These are phyloP conservation scores for Spisula solida DNA, from an alignment of 2,888 invertebrate genomes.

Conservation along the genomic window DNA sequence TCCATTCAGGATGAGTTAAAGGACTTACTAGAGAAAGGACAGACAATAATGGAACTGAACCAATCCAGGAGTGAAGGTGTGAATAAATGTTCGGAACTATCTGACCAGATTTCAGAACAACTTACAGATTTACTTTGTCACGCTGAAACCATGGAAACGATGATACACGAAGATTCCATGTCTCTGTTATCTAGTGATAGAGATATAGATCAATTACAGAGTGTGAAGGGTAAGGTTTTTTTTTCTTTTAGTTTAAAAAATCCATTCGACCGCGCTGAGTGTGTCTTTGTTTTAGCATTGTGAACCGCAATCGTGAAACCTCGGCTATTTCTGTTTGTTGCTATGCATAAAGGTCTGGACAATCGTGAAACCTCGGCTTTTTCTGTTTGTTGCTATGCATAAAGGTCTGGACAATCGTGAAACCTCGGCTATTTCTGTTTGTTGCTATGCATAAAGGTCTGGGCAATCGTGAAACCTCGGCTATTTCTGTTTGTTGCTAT, in stretches of 20 bases:
- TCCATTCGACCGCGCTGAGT: too few species aligned
- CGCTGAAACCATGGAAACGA: conserved; percentile 34
- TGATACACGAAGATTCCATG: conserved; percentile 31
- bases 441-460: too few species aligned
- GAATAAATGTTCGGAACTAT: conserved; percentile 4
- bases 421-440: too few species aligned
- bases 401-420: too few species aligned
- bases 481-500: too few species aligned
- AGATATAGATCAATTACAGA: conserved; percentile 2
- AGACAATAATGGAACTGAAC: conserved; percentile 19
- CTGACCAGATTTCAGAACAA: conserved; percentile 28
- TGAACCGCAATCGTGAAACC: too few species aligned
- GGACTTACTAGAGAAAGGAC: conserved; percentile 39
- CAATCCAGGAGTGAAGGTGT: conserved; percentile 17
- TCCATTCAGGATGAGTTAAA: conserved; percentile 49
- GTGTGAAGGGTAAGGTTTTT: neutral
- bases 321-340: too few species aligned
- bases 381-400: too few species aligned
- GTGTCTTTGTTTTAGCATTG: too few species aligned
- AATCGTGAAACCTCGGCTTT: too few species aligned
- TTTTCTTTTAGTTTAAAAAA: neutral
- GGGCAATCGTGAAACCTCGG: too few species aligned
- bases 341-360: too few species aligned
- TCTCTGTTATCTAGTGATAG: conserved; percentile 29
- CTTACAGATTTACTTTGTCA: conserved; percentile 25